These are phyloP conservation scores for Formica selysi DNA, from an alignment of 1,140 invertebrate genomes.

Conservation along the genomic window DNA sequence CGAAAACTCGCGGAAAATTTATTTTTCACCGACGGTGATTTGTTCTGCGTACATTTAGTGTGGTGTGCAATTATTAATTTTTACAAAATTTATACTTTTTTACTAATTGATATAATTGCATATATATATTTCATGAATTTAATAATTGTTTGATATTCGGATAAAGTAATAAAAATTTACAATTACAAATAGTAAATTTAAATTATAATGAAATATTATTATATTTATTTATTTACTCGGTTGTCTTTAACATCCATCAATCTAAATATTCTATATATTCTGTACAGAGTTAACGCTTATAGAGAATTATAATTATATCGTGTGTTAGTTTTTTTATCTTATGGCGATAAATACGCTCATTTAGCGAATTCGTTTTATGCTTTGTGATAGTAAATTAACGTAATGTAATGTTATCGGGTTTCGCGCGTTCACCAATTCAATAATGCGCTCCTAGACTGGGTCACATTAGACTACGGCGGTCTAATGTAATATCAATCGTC, in stretches of 20 bases:
- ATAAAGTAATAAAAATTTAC: slow-evolving; percentile 24
- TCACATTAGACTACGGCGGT: slow-evolving; percentile 72
- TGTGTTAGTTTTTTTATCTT: slow-evolving; percentile 5
- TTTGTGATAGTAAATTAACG: slow-evolving; percentile 37
- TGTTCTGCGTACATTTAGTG: neutral
- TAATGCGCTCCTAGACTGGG: slow-evolving; percentile 66
- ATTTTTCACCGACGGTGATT: slow-evolving; percentile 32
- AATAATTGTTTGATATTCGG: neutral
- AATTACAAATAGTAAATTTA: neutral
- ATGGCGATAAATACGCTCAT: neutral
- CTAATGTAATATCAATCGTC: slow-evolving; percentile 77
- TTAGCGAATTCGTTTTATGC: slow-evolving; percentile 14
- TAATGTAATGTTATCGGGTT: slow-evolving; percentile 63
- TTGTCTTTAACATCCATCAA: neutral
- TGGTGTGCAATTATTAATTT: slow-evolving; percentile 30
- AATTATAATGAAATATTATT: neutral
- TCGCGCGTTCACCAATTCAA: slow-evolving; percentile 63
- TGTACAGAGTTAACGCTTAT: neutral
- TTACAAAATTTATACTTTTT: slow-evolving; percentile 19
- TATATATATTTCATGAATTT: slow-evolving; percentile 6
- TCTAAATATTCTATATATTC: neutral
- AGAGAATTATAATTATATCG: neutral
- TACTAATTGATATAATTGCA: neutral
- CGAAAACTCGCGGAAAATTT: slow-evolving; percentile 48
- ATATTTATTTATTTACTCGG: neutral